phyloP scores from a whole-genome alignment of 2,797 vertebrate species.

The Pangasius mekongensis region DNA sequence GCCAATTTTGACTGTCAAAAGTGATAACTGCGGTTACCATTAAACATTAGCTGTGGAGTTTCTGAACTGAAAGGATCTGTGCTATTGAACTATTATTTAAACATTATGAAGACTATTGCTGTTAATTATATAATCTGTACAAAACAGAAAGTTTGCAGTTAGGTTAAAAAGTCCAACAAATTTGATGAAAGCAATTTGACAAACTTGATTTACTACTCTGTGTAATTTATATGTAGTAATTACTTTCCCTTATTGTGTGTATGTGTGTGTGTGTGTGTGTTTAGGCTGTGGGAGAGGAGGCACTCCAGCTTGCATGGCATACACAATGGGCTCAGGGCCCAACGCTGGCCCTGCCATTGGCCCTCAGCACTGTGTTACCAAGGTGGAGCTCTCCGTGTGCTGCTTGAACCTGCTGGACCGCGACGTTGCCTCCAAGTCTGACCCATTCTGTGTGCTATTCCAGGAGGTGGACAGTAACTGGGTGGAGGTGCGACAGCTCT shows the following conservation, averaged over 20 bases:
- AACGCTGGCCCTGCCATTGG: constrained; percentile 69
- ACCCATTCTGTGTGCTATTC: constrained; percentile 97
- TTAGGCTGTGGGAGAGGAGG: constrained; percentile 73
- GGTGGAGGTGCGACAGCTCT: constrained; percentile 83
- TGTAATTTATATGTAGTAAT: not conserved
- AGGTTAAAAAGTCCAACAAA: not conserved
- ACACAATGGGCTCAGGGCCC: constrained; percentile 73
- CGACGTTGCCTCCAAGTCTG: constrained; percentile 96
- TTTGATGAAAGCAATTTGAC: not conserved
- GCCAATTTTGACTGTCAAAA: not conserved
- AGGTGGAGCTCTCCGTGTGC: constrained; percentile 89
- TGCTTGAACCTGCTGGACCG: constrained; percentile 91
- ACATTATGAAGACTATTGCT: not conserved
- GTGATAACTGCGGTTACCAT: not conserved
- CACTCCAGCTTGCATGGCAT: constrained; percentile 82
- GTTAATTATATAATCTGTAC: not conserved
- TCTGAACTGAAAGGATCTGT: not conserved
- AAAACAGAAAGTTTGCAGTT: no score
- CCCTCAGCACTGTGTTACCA: constrained; percentile 89
- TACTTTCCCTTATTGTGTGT: not conserved
- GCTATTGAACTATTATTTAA: not conserved
- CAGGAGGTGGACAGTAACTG: constrained; percentile 89
- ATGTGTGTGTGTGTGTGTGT: constrained; percentile 28
- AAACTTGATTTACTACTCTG: not conserved
- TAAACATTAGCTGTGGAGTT: not conserved